Percentiles rank a stretch among this genome's conserved stretches.
phyloP scores from a whole-genome alignment of 2,888 invertebrate species.

The Diadegma fenestrale region DNA sequence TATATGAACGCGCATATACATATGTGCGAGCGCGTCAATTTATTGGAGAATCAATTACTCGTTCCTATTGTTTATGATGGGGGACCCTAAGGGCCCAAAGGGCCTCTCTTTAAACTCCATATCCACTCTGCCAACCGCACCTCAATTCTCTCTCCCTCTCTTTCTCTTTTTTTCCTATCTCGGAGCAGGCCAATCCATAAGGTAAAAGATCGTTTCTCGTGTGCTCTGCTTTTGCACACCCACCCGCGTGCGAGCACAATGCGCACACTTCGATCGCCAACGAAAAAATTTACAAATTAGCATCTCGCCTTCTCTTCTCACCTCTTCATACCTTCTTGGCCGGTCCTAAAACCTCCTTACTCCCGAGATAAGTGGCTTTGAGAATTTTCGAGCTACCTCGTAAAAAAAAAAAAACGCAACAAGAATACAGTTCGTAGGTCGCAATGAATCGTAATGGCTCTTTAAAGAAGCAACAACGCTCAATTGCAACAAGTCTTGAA shows the following conservation, averaged over 20 bases:
- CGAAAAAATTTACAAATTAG: slow-evolving; percentile 12
- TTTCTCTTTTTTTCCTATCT: not conserved
- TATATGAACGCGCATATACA: not conserved
- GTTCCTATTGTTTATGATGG: slow-evolving; percentile 84
- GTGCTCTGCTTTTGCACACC: slow-evolving; percentile 1
- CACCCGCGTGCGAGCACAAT: slow-evolving; percentile 4
- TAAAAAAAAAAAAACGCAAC: not conserved
- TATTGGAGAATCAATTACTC: slow-evolving; percentile 85
- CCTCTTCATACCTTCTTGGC: not conserved
- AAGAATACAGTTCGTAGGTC: not conserved
- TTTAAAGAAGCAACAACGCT: not conserved
- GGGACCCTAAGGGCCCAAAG: slow-evolving; percentile 77
- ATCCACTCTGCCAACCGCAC: slow-evolving; percentile 15
- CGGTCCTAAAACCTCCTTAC: not conserved
- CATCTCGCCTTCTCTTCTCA: slow-evolving; percentile 8
- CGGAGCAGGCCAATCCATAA: slow-evolving; percentile 20
- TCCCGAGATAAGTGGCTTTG: slow-evolving; percentile 1
- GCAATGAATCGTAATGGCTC: slow-evolving; percentile 2
- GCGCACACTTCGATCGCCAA: not conserved
- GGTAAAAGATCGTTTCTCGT: not conserved
- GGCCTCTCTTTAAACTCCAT: slow-evolving; percentile 38
- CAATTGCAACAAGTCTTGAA: not conserved
- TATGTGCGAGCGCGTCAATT: slow-evolving; percentile 82
- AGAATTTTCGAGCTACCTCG: not conserved
- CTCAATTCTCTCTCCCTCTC: slow-evolving; percentile 1